Percentiles rank a stretch among this genome's conserved stretches.
These are phyloP conservation scores for Chiloscyllium punctatum DNA, from an alignment of 2,797 vertebrate species.

Conservation along the genomic window DNA sequence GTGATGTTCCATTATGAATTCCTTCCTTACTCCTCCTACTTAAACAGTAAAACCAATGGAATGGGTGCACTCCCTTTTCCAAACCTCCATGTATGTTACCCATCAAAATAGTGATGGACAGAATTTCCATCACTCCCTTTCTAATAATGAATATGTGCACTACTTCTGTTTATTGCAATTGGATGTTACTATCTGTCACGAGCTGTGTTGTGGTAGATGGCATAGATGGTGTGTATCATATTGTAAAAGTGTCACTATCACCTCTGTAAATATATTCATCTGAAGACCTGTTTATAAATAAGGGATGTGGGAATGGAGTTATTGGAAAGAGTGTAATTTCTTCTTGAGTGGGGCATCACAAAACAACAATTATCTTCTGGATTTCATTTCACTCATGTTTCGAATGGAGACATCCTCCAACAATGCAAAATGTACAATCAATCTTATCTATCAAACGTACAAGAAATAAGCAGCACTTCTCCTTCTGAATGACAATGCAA, in stretches of 20 bases:
- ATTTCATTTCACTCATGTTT: neutral
- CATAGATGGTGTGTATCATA: neutral
- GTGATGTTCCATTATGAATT: neutral
- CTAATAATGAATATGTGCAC: neutral
- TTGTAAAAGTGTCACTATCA: neutral
- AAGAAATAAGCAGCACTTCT: neutral
- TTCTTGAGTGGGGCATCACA: no score
- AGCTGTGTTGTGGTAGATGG: no score
- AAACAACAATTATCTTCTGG: neutral
- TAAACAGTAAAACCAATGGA: neutral
- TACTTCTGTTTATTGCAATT: no score
- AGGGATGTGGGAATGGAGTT: no score
- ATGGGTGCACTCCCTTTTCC: neutral
- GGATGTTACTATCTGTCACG: no score
- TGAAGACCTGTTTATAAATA: neutral
- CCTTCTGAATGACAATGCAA: neutral
- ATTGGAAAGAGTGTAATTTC: neutral
- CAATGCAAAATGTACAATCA: neutral
- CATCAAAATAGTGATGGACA: neutral
- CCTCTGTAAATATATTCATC: neutral
- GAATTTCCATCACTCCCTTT: neutral
- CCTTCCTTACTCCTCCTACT: neutral
- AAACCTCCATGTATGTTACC: neutral
- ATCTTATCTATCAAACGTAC: no score
- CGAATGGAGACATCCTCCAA: neutral